Base-by-base conservation (phyloP, 2,797 vertebrate species). In the Liparis tanakae region DNA sequence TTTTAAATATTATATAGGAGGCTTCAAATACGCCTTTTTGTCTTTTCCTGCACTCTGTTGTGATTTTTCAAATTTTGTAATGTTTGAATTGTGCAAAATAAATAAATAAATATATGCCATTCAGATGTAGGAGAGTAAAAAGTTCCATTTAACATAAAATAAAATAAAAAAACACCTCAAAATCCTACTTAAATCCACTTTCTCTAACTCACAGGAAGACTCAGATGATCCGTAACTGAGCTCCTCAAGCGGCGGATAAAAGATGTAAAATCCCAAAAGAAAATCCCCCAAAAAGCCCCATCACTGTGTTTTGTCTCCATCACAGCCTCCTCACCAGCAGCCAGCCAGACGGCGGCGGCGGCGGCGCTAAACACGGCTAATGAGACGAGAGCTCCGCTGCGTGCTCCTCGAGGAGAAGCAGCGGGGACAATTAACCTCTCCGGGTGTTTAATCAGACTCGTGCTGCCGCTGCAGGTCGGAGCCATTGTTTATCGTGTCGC, bases 351-450 rank as follows among this genome's bases (percentile, higher is more conserved):
- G 6, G 10, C 22, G 9, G 41, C n/a, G 55, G 58, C 13, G 36
- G 9, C 70, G 5, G 13, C 43, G 51, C 66, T 69, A 43, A 57
- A 48, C 33, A 25, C 5, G 15, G 36, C 37, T 37, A 65, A 79
- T 61, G 50, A 79, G 41, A 55, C 10, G 18, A 56, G 51, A 20
- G 57, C 14, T 48, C 46, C 44, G 51, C 18, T 59, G 51, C 30
- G 50, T 36, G 6, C 44, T 48, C 14, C 41, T 25, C 61, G 54
- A 46, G 18, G 46, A 48, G 17, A 62, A 37, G 18, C 44, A 72
- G 59, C 37, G 30, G 36, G 10, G 73, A 39, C 54, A 76, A 65
- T 67, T 62, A 74, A 68, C 73, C 72, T 34, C 50, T 53, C 46
- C 2, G 41, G 14, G 53, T 60, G 54, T 48, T n/a, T 73, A 56